phyloP scores from a whole-genome alignment of 1,140 invertebrate species.

The Rhyacophila brunnea region DNA sequence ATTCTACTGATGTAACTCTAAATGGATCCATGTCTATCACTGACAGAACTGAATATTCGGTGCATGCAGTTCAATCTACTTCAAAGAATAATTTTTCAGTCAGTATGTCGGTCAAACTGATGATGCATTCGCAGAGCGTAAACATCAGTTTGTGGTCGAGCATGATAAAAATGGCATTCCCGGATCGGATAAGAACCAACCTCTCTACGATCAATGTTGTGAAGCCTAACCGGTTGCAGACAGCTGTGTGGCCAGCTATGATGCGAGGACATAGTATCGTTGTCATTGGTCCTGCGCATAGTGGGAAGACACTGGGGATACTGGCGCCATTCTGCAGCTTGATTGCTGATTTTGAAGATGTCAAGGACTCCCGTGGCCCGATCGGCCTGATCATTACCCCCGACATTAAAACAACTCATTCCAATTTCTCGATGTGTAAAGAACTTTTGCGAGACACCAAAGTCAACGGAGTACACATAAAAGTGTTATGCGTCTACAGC shows the following conservation, averaged over 20 bases:
- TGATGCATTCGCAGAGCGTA: conserved; percentile 6
- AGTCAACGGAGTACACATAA: background rate
- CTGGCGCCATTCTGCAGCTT: conserved; percentile 6
- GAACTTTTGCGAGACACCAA: background rate
- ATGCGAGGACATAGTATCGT: background rate
- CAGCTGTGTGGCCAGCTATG: conserved; percentile 4
- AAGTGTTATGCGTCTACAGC: background rate
- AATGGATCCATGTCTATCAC: too few species aligned
- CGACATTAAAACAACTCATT: background rate
- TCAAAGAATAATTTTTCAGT: too few species aligned
- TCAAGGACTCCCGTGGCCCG: background rate
- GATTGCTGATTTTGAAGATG: background rate
- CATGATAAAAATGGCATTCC: background rate
- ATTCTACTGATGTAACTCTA: too few species aligned
- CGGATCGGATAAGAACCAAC: background rate
- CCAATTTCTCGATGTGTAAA: background rate
- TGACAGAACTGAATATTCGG: too few species aligned
- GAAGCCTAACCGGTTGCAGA: conserved; percentile 4
- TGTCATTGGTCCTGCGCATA: background rate
- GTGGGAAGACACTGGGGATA: conserved; percentile 3
- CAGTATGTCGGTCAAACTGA: conserved; percentile 8
- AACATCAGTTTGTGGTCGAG: background rate
- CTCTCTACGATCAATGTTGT: conserved; percentile 2
- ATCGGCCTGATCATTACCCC: background rate
- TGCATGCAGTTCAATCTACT: too few species aligned